Evolutionary conservation across 2,113 vertebrate species (phyloP).

Genomic region (Sitta europaea): DNA sequence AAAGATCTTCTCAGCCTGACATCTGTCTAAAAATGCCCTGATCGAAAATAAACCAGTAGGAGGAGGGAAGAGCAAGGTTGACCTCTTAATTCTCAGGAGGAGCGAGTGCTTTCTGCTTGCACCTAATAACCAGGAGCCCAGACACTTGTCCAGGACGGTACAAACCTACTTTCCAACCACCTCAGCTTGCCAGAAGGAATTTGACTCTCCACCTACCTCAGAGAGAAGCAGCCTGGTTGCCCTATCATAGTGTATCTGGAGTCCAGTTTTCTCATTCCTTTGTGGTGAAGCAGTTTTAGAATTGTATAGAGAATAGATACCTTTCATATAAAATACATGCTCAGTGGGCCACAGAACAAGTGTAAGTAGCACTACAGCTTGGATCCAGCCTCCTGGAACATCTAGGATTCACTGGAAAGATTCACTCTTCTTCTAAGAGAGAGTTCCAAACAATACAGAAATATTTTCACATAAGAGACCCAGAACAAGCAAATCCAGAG

Average conservation of each 20-base stretch:
- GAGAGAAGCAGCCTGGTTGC: neutral
- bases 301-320: neutral
- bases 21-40: neutral
- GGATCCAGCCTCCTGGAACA: neutral
- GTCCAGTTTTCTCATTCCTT: neutral
- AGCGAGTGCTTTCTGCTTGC: neutral
- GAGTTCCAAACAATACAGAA: neutral
- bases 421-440: neutral
- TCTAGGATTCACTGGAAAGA: neutral
- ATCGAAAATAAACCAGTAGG: neutral
- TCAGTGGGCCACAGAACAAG: neutral
- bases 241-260: neutral
- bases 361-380: neutral
- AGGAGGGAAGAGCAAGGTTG: neutral
- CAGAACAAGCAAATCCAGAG: neutral
- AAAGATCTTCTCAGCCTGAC: neutral
- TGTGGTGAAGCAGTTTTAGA: neutral
- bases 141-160: neutral
- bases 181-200: neutral
- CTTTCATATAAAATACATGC: neutral
- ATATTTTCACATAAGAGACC: neutral
- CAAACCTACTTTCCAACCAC: neutral
- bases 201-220: neutral
- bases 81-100: neutral
- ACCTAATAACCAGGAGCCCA: neutral